Conservation (phyloP, 1,140 invertebrate genomes). For the Trinorchestia longiramus region DNA sequence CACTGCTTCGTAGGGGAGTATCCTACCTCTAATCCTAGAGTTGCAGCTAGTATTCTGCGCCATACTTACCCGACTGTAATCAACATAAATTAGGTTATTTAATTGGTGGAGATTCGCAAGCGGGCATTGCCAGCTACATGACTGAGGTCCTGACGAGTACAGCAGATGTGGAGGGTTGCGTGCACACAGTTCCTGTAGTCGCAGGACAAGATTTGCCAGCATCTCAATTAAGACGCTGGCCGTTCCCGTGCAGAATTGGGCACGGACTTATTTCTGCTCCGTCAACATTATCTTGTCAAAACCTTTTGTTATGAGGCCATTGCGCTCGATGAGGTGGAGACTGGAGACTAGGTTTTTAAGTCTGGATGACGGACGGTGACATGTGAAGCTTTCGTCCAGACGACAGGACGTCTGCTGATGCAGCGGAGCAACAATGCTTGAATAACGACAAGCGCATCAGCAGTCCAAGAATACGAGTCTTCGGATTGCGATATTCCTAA, state of each 20-base stretch:
- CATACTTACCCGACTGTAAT: neutral
- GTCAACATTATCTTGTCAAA: conserved; percentile 18
- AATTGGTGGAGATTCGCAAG: neutral
- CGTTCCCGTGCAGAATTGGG: neutral
- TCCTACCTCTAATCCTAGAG: neutral
- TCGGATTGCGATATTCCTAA: neutral
- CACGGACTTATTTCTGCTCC: conserved; percentile 3
- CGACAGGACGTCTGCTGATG: neutral
- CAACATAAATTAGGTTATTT: conserved; percentile 17
- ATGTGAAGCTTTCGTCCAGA: neutral
- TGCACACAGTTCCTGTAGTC: neutral
- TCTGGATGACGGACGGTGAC: conserved; percentile 28
- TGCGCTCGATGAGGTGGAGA: conserved; percentile 14
- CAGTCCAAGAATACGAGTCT: neutral
- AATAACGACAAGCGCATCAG: neutral
- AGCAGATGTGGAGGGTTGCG: neutral
- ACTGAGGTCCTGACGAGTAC: neutral
- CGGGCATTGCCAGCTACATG: neutral
- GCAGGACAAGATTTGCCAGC: neutral
- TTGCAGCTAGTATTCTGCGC: neutral
- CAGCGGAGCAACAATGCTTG: neutral
- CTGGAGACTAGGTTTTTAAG: conserved; percentile 15
- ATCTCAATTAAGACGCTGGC: neutral
- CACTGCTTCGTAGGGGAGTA: neutral
- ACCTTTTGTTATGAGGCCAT: conserved; percentile 1